Base-by-base conservation (phyloP, 2,888 invertebrate species). In the Selenia dentaria region DNA sequence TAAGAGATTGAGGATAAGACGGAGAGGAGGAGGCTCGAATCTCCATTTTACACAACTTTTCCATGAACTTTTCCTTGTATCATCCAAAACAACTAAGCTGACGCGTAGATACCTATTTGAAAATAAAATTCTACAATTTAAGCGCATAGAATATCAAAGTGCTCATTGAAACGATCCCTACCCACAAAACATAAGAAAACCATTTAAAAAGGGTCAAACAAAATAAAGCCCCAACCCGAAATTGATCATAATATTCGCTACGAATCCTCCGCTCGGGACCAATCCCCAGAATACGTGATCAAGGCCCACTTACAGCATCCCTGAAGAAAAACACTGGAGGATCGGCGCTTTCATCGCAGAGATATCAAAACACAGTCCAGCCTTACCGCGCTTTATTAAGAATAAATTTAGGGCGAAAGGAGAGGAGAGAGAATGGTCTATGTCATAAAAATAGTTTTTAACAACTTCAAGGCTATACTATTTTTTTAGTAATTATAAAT, bases 321-420 rank as follows among this genome's bases (percentile, higher is more conserved):
- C 75, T 67, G 60, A 69, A 74, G 73, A 77, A 79, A 78, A 5
- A 79, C 76, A 79, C 67, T 73, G 68, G 69, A 62, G 71, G 71
- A 75, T 73, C 66, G 71, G 67, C 66, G 68, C 70, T 76, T 72
- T 80, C 78, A 72, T 77, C 75, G 67, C 80, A 77, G 80, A 83
- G 81, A 83, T 87, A 86, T 86, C 80, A 87, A 89, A 83, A 87
- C 82, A 83, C 73, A 68, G 75, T 68, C 73, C 81, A 79, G 73
- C 76, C 83, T 81, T 83, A 81, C 78, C 61, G 70, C 82, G 85
- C 87, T 89, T 89, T 89, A 89, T 89, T 89, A 89, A 87, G 89
- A 88, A 89, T 89, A 89, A 87, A 89, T 89, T 89, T 88, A 80
- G 83, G 82, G 79, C 73, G 74, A 73, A 62, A 69, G 71, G 54